Evolutionary conservation across 2,888 invertebrate genomes (phyloP), one percentile per base, ranked within the genome.

Genomic region (Clusia tigrina): DNA sequence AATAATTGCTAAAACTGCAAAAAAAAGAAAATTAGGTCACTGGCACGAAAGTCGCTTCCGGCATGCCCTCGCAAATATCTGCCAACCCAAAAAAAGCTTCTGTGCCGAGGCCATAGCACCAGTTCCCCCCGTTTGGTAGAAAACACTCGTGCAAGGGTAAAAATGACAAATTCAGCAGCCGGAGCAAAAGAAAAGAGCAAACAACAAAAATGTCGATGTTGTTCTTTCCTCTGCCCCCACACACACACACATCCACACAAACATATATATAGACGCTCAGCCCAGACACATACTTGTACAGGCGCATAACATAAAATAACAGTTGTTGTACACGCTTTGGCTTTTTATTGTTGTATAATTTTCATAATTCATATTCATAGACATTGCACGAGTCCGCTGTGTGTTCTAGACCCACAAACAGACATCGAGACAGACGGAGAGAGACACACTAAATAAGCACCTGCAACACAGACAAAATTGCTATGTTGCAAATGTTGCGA

Each of bases 331-430:
- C 62, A 67, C 57, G 68, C 58, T 63, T 60, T 66, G 67, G 62
- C 9, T 58, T 62, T 48, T 61, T 64, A 51, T 25, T 51, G 57
- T 25, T 58, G 66, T 71, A 70, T 72, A 73, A 79, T 77, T 77
- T 77, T 72, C 74, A 78, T 78, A 78, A 77, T 78, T 78, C 79
- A 78, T 78, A 78, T 78, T 74, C 74, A 76, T 74, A 71, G 72
- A 77, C 69, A 70, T 59, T 65, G 57, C 71, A 70, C 62, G 71
- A 65, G 64, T 51, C 48, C 62, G 56, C 63, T 37, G 51, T 51
- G n/a, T n/a, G 25, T 51, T 18, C 18, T 23, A 15, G 51, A 17
- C 37, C 26, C 22, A 17, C 57, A 53, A 42, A 70, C 69, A 67
- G 65, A 65, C 64, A 54, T 59, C 59, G 58, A 63, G 69, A 62